These are phyloP conservation scores for Dasyurus viverrinus DNA, from an alignment of 2,113 vertebrate genomes.

Conservation along the genomic window DNA sequence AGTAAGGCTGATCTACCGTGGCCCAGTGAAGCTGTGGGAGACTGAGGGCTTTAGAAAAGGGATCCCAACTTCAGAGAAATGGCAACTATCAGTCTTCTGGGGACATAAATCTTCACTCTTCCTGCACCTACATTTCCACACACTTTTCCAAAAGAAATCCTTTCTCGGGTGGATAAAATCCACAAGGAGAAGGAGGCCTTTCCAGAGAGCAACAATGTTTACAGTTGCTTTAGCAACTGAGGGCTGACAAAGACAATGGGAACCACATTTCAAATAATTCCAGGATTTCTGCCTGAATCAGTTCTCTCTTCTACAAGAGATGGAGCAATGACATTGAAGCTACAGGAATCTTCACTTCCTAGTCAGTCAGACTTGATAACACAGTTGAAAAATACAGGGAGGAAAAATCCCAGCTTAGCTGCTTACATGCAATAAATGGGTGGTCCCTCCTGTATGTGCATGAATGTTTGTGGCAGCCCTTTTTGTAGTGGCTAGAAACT, in stretches of 20 bases:
- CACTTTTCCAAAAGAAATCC: neutral
- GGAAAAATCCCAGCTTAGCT: neutral
- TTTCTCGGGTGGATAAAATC: neutral
- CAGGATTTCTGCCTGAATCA: slow-evolving; percentile 15
- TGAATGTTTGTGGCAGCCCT: too few species aligned
- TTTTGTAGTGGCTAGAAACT: too few species aligned
- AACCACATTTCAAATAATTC: slow-evolving; percentile 8
- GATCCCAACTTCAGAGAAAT: neutral
- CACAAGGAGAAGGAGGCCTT: slow-evolving; percentile 23
- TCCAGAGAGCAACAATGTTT: neutral
- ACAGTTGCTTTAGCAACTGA: slow-evolving; percentile 29
- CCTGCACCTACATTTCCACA: neutral
- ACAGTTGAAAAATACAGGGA: neutral
- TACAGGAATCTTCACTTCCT: neutral
- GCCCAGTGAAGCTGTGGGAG: neutral
- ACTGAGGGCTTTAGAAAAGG: neutral
- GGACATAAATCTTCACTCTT: neutral
- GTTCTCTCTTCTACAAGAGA: neutral
- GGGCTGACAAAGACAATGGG: slow-evolving; percentile 37
- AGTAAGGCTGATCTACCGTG: neutral
- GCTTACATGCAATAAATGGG: neutral
- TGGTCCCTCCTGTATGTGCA: too few species aligned
- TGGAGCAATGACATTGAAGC: neutral
- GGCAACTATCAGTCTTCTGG: neutral
- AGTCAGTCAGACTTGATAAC: neutral